Conservation (phyloP, 2,113 vertebrate genomes). For the Spilogale gracilis region DNA sequence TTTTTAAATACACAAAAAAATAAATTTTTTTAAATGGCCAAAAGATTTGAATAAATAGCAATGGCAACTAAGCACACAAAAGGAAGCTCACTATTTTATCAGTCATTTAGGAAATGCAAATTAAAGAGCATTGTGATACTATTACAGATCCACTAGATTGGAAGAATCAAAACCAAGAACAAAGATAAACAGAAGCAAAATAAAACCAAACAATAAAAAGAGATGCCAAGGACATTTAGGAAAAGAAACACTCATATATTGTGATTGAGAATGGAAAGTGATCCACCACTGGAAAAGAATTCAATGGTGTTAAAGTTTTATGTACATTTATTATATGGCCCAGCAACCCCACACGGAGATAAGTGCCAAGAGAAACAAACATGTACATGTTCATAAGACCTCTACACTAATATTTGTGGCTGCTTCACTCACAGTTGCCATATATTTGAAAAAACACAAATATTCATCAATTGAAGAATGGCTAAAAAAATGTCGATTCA, state of each 20-base stretch:
- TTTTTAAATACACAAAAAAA: not conserved
- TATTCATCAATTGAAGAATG: not conserved
- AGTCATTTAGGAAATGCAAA: not conserved
- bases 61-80: not conserved
- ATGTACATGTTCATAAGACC: not conserved
- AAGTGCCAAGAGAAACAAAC: not conserved
- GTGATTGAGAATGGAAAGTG: not conserved
- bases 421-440: not conserved
- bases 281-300: not conserved
- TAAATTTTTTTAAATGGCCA: not conserved
- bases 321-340: not conserved
- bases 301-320: not conserved
- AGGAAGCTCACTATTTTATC: not conserved
- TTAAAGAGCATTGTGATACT: not conserved
- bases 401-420: not conserved
- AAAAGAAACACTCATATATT: not conserved
- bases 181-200: not conserved
- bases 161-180: not conserved
- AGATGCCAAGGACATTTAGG: not conserved
- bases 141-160: not conserved
- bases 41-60: not conserved
- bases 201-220: not conserved
- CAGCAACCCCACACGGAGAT: not conserved
- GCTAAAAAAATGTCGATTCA: not conserved
- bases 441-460: not conserved